Base-by-base conservation (phyloP, 1,140 invertebrate species). In the Lutraria rhynchaena region DNA sequence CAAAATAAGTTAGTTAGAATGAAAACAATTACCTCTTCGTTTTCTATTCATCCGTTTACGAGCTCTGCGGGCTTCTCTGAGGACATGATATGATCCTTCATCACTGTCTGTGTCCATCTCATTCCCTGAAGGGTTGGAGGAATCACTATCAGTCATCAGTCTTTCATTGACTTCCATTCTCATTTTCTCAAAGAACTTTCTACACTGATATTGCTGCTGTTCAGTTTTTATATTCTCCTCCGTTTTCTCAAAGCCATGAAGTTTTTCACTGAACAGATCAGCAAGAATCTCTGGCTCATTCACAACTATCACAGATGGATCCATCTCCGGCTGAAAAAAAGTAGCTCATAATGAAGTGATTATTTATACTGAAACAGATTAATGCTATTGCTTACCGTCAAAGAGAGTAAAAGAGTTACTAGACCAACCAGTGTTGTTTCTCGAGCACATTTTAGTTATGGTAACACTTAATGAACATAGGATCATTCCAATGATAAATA, bases 291-390 rank as follows among this genome's bases (percentile, higher is more conserved):
- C 82, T 58, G 86, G 86, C 67, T 87, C 86, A 22, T 83, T 65
- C 24, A 85, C 63, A 58, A 87, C 86, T 37, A 87, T 84, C 9
- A 87, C 86, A 37, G 86, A 83, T 19, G 86, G 86, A 49, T 83
- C 86, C 5, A 71, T 51, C 35, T 86, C 77, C 58, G 82, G 77
- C 29, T 60, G 60, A 3, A 63, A 65, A 37, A 57, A 41, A 17
- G 37, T 5, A 41, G n/a, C n/a, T n/a, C n/a, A n/a, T n/a, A n/a
- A n/a, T n/a, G n/a, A n/a, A n/a, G n/a, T n/a, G n/a, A n/a, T n/a
- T n/a, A n/a, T n/a, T n/a, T n/a, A n/a, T n/a, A n/a, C n/a, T n/a
- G n/a, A n/a, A n/a, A n/a, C n/a, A n/a, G n/a, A n/a, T n/a, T n/a
- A n/a, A n/a, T n/a, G n/a, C n/a, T n/a, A n/a, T n/a, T n/a, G n/a